These are phyloP conservation scores for Microtus pennsylvanicus DNA, from an alignment of 2,113 vertebrate genomes.

Conservation along the genomic window DNA sequence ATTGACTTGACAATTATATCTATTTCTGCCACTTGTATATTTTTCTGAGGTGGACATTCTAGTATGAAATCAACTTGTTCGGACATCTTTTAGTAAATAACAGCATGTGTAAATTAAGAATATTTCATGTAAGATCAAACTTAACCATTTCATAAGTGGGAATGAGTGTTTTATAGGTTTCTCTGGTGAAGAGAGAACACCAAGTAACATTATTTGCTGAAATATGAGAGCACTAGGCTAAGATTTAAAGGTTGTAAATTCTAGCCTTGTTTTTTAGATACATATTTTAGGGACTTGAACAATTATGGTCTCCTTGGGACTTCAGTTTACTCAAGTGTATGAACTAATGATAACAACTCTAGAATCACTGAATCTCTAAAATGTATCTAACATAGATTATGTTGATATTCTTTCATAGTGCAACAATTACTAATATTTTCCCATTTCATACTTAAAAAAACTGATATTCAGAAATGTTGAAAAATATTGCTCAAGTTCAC, in stretches of 20 bases:
- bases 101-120: conserved; percentile 80
- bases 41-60: conserved; percentile 81
- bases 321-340: conserved; percentile 29
- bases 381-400: not conserved
- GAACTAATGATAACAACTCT: conserved; percentile 5
- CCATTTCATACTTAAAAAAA: conserved; percentile 14
- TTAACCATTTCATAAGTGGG: conserved; percentile 70
- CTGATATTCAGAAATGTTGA: conserved; percentile 34
- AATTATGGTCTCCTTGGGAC: conserved; percentile 1
- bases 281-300: not conserved
- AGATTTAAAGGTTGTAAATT: conserved; percentile 10
- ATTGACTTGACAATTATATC: conserved; percentile 88
- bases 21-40: conserved; percentile 79
- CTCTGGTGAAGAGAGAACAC: conserved; percentile 70
- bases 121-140: conserved; percentile 78
- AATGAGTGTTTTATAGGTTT: conserved; percentile 83
- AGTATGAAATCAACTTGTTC: conserved; percentile 85
- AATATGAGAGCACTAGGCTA: not conserved
- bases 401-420: not conserved
- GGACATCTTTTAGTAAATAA: conserved; percentile 83
- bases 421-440: not conserved
- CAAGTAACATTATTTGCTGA: conserved; percentile 11
- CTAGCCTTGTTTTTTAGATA: not conserved
- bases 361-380: conserved; percentile 40
- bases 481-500: not conserved